Evolutionary conservation across 1,140 invertebrate species (phyloP).

Genomic region (Solenopsis fugax): DNA sequence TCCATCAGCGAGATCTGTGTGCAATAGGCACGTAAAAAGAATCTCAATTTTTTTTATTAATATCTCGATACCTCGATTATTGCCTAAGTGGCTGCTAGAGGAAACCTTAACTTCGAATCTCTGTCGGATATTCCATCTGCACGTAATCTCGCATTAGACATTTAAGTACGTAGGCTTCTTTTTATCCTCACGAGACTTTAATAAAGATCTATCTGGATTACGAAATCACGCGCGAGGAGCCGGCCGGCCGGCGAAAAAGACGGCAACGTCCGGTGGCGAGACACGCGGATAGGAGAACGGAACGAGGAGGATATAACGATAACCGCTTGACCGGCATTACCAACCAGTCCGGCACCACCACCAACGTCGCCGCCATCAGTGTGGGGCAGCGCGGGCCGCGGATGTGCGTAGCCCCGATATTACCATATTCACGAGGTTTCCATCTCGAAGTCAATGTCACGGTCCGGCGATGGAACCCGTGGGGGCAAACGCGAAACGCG

Average conservation of each 20-base stretch:
- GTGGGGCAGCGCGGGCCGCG: slow-evolving; percentile 64
- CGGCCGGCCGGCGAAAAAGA: neutral
- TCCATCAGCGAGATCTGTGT: slow-evolving; percentile 7
- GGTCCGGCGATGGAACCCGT: slow-evolving; percentile 72
- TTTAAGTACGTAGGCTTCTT: slow-evolving; percentile 2
- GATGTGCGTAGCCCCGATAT: slow-evolving; percentile 66
- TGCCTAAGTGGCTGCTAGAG: neutral
- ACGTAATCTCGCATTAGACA: slow-evolving; percentile 34
- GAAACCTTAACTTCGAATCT: neutral
- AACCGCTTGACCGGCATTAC: slow-evolving; percentile 7
- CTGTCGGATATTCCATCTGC: neutral
- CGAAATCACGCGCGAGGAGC: neutral
- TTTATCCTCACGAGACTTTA: neutral
- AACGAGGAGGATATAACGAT: slow-evolving; percentile 38
- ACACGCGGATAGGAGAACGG: slow-evolving; percentile 26
- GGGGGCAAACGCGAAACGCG: slow-evolving; percentile 24
- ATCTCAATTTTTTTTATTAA: neutral
- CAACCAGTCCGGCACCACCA: slow-evolving; percentile 43
- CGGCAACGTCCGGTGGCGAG: slow-evolving; percentile 65
- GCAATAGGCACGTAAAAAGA: neutral
- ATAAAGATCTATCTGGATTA: slow-evolving; percentile 37
- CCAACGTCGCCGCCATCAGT: slow-evolving; percentile 51
- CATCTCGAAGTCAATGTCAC: slow-evolving; percentile 83
- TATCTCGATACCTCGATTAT: neutral
- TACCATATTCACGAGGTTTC: slow-evolving; percentile 83